Conservation (phyloP, 2,797 vertebrate species). For the Squalus acanthias region DNA sequence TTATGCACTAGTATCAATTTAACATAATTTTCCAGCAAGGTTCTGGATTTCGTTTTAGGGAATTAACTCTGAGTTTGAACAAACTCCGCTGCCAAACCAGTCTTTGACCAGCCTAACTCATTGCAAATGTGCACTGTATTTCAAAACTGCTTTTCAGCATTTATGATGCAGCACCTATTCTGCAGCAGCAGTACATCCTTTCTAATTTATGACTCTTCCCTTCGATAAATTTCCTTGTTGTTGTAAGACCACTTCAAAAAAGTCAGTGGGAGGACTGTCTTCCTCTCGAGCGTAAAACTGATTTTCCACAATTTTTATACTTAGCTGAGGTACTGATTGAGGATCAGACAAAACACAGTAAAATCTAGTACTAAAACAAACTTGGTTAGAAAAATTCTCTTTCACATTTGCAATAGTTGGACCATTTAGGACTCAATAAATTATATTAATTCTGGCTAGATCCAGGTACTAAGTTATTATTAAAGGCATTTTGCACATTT, state of each 20-base stretch:
- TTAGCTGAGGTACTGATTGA: neutral
- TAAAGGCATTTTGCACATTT: neutral
- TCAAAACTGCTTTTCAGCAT: neutral
- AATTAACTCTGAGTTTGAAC: constrained; percentile 8
- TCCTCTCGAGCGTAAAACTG: neutral
- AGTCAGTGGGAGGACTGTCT: neutral
- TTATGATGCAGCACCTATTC: neutral
- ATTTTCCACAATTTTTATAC: neutral
- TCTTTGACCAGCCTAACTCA: neutral
- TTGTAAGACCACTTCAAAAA: neutral
- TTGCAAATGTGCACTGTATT: neutral
- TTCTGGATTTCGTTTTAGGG: neutral
- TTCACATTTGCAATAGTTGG: neutral
- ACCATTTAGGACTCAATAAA: neutral
- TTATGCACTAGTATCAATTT: neutral
- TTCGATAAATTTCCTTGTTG: constrained; percentile 6
- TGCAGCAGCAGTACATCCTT: neutral
- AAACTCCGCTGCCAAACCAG: neutral
- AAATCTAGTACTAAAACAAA: neutral
- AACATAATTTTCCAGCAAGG: neutral
- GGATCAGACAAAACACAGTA: neutral
- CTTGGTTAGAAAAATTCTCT: neutral
- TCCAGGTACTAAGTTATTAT: neutral
- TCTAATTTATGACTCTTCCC: neutral
- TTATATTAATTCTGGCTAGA: neutral